Evolutionary conservation across 2,797 vertebrate genomes (phyloP).

Genomic region (Hyperoplus lanceolatus): DNA sequence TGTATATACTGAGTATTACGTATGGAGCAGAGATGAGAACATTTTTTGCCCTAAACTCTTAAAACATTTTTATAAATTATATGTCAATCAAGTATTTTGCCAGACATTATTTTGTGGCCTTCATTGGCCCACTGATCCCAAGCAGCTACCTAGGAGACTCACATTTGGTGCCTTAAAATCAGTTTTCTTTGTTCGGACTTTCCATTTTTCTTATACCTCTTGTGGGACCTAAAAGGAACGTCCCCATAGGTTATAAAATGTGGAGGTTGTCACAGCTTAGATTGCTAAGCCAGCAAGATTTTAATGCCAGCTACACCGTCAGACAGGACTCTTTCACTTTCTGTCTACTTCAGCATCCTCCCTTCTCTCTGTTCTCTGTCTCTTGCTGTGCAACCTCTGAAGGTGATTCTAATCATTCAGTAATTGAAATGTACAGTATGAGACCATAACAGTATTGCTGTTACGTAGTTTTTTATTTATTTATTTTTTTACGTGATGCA

Average conservation of each 20-base stretch:
- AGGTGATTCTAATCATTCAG: constrained; percentile 20
- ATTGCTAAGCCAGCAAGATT: constrained; percentile 62
- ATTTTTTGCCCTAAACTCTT: background rate
- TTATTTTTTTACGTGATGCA: no score
- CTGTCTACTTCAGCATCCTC: background rate
- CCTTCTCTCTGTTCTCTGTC: constrained; percentile 5
- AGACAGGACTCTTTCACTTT: constrained; percentile 17
- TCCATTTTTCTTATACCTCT: constrained; percentile 14
- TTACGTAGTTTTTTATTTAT: no score
- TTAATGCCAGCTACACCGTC: constrained; percentile 50
- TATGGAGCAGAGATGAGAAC: background rate
- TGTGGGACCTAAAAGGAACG: constrained; percentile 25
- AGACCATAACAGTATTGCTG: constrained; percentile 1
- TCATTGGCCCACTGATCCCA: constrained; percentile 6
- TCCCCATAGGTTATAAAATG: constrained; percentile 50
- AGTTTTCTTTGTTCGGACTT: constrained; percentile 26
- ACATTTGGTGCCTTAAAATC: background rate
- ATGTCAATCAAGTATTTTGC: background rate
- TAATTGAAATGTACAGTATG: background rate
- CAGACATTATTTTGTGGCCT: background rate
- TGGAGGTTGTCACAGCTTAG: constrained; percentile 47
- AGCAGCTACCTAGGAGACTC: constrained; percentile 23
- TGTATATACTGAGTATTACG: background rate
- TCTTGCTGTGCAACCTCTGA: constrained; percentile 3
- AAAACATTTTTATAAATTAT: background rate